Conservation (phyloP, 2,888 invertebrate species). For the Acanthosepion pharaonis region DNA sequence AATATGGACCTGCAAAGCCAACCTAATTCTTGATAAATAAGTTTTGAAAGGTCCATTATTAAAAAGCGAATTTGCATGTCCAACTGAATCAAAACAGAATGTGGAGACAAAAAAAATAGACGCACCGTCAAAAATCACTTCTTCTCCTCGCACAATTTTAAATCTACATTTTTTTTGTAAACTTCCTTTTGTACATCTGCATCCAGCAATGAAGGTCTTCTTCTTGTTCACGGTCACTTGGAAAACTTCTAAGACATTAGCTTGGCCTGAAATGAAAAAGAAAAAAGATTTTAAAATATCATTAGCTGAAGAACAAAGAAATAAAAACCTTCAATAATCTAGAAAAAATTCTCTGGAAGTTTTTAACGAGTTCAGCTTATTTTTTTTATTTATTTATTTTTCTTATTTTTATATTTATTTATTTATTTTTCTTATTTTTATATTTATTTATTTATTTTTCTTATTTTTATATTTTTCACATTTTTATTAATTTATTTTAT, state of each 20-base stretch:
- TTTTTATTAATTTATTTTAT: too few relatives aligned
- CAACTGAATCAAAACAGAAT: background rate
- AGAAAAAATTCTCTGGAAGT: too few relatives aligned
- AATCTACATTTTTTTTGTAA: slow-evolving; percentile 82
- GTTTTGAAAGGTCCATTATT: background rate
- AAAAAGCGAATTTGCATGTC: background rate
- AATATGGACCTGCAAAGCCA: too few relatives aligned
- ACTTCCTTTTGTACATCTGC: slow-evolving; percentile 85
- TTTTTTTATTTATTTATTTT: too few relatives aligned
- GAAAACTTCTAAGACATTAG: slow-evolving; percentile 88
- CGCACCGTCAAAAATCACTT: slow-evolving; percentile 82
- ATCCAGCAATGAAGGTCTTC: slow-evolving; percentile 90
- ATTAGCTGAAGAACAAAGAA: background rate
- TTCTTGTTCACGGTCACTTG: slow-evolving; percentile 80
- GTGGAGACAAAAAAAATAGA: background rate
- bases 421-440: too few relatives aligned
- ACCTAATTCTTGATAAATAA: too few relatives aligned
- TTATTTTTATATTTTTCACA: too few relatives aligned
- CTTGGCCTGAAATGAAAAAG: slow-evolving; percentile 81
- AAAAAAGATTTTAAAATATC: background rate
- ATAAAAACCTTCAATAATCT: background rate
- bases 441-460: too few relatives aligned
- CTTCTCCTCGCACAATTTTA: slow-evolving; percentile 81
- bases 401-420: too few relatives aligned
- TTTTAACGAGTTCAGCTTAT: too few relatives aligned